These are phyloP conservation scores for Cybosia mesomella DNA, from an alignment of 2,888 invertebrate species.

Conservation along the genomic window DNA sequence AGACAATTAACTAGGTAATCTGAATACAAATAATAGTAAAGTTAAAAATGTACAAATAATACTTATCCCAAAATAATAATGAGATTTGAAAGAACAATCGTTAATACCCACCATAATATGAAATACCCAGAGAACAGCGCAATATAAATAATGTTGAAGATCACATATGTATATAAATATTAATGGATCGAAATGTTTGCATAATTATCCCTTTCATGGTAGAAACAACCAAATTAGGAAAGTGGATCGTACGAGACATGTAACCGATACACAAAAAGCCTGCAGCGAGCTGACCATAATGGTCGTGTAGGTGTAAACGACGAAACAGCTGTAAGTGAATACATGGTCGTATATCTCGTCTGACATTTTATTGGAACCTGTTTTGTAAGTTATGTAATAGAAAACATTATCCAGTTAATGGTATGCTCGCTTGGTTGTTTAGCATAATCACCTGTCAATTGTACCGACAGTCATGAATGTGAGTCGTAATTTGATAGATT, in stretches of 20 bases:
- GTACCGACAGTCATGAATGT: conserved; percentile 53
- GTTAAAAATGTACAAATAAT: not conserved
- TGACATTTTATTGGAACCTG: conserved; percentile 79
- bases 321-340: conserved; percentile 74
- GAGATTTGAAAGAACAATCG: not conserved
- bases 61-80: not conserved
- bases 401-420: conserved; percentile 73
- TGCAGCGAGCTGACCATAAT: conserved; percentile 56
- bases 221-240: conserved; percentile 63
- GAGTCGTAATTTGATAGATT: conserved; percentile 43
- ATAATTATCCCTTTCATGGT: conserved; percentile 58
- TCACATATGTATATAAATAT: conserved; percentile 13
- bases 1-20: not conserved
- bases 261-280: conserved; percentile 68
- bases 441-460: conserved; percentile 78
- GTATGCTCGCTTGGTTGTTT: conserved; percentile 66
- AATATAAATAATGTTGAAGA: not conserved
- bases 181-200: conserved; percentile 51
- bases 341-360: conserved; percentile 65
- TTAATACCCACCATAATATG: not conserved
- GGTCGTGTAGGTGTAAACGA: conserved; percentile 64
- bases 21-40: not conserved
- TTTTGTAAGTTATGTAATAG: conserved; percentile 80
- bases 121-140: not conserved
- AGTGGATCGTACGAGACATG: conserved; percentile 54